Base-by-base conservation (phyloP, 2,113 vertebrate genomes). In the Vidua chalybeata region DNA sequence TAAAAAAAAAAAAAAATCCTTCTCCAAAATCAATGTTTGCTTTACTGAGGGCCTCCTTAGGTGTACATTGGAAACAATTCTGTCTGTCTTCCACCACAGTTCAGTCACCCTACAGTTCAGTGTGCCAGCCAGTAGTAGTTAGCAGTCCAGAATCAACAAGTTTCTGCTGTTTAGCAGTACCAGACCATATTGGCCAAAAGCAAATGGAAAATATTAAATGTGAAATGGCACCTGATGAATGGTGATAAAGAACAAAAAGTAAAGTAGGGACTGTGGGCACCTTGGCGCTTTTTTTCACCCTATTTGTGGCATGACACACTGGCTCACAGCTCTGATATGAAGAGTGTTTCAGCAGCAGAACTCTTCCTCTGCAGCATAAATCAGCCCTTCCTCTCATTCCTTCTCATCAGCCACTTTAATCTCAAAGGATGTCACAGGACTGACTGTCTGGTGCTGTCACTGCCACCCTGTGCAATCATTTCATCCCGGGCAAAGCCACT, bases 21-120 rank as follows among this genome's bases (percentile, higher is more conserved):
- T 76, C 94, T 98, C 98, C 97, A 98, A 98, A 98, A 97, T 97
- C 97, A 98, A 98, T 97, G 97, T 98, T 98, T 98, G 97, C 97
- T 98, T 98, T 98, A 88, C 96, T 97, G 97, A 98, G 97, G 98
- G 97, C 97, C 98, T 97, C 97, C 94, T 97, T 97, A 97, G 97
- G 97, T 98, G 97, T 97, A 97, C 96, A 90, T 93, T 98, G 98
- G 97, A 98, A 98, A 98, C 97, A 97, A 97, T 98, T 97, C 96
- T 94, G 96, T 97, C 98, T 97, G 95, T 96, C 97, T 97, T 92
- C 95, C 96, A 95, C 97, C 97, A 96, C 97, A 95, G 97, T 94
- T 96, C 97, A 97, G 97, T 97, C 97, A 97, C 96, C 93, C 93
- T 94, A 45, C 64, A 92, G 95, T 84, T 90, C 52, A 55, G 13